A percentile compares a stretch with the other conserved stretches of the same genome.
Evolutionary conservation across 2,113 vertebrate genomes (phyloP).

Genomic region (Dipodomys merriami): DNA sequence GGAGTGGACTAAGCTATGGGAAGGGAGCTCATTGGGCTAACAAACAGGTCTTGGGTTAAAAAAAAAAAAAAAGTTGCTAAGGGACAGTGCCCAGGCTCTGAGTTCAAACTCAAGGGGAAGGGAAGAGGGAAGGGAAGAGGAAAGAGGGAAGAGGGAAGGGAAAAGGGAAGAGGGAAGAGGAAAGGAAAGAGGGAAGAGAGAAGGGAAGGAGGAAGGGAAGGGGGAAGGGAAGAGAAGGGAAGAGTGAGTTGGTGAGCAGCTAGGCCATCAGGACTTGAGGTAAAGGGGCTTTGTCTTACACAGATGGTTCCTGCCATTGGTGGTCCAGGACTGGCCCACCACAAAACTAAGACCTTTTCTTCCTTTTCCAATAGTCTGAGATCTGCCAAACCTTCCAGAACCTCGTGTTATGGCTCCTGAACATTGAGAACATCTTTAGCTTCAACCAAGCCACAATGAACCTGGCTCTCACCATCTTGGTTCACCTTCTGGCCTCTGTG

Average conservation of each 20-base stretch:
- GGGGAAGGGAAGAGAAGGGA: neutral
- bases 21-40: no score
- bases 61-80: no score
- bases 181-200: neutral
- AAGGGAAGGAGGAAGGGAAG: neutral
- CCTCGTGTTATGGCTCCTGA: slow-evolving; percentile 84
- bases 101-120: no score
- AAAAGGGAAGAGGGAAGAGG: neutral
- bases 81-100: no score
- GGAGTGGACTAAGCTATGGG: no score
- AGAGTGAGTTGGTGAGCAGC: neutral
- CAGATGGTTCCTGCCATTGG: neutral
- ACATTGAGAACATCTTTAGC: slow-evolving; percentile 82
- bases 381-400: slow-evolving; percentile 81
- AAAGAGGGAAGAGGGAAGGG: neutral
- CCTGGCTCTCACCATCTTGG: slow-evolving; percentile 86
- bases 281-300: neutral
- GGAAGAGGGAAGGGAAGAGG: no score
- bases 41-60: no score
- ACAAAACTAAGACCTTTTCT: neutral
- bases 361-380: slow-evolving; percentile 83
- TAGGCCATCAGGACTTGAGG: neutral
- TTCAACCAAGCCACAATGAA: slow-evolving; percentile 86
- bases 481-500: slow-evolving; percentile 84
- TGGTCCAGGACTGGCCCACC: neutral